Base-by-base conservation (phyloP, 2,888 invertebrate species). In the Caenorhabditis sinica region DNA sequence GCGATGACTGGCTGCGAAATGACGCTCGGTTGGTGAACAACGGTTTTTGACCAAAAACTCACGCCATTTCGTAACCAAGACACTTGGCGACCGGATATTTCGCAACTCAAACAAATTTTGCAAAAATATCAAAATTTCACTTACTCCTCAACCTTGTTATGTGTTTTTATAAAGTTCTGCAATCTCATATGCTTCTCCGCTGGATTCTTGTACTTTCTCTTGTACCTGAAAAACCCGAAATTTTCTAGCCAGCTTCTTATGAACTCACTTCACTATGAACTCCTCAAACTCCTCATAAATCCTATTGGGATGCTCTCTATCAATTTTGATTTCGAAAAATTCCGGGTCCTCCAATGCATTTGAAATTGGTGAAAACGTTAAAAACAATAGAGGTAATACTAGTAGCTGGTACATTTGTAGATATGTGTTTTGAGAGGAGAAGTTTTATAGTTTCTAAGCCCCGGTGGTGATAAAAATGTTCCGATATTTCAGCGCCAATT, bases 261-360 rank as follows among this genome's bases (percentile, higher is more conserved):
- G 30, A n/a, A n/a, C 11, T 45, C 8, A 66, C 53, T 45, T 66
- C 9, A 20, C 45, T 15, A 66, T 56, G 40, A 75, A 79, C 13
- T 69, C 63, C 28, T 71, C 71, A 23, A 79, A 79, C 23, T 69
- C 77, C 43, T 71, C 71, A 61, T 71, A 79, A 28, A 71, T 9
- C 30, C 63, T 53, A 17, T 79, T 71, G 17, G 77, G 77, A 56
- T 79, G 77, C 20, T 79, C 63, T 53, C 77, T 23, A 56, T 79
- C 77, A 1, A 71, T 49, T 17, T 43, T 36, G n/a, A 79, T 71
- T 4, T 79, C 77, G 33, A 79, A 79, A 40, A 79, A 79, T 1
- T 51, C 49, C 6, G 69, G 15, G 2, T 53, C 68, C n/a, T 49
- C 36, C 13, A 56, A 11, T 6, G 49, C 49, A 49, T 49, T 49